Evolutionary conservation across 2,888 invertebrate species (phyloP).

Genomic region (Pterobdella sp.): DNA sequence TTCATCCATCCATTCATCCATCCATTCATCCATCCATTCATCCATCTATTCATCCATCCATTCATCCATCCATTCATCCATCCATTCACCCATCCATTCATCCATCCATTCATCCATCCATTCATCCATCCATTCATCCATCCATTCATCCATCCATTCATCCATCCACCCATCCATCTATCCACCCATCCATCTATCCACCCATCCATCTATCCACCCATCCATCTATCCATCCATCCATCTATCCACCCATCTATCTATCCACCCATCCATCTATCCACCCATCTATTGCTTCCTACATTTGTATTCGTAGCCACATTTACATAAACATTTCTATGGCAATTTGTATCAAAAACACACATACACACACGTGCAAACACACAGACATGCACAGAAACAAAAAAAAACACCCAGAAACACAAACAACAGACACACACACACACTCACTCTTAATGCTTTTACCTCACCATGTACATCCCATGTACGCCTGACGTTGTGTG

Average conservation of each 20-base stretch:
- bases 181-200: slow-evolving; percentile 4
- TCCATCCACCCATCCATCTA: not conserved
- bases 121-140: slow-evolving; percentile 16
- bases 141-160: not conserved
- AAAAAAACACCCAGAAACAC: not conserved
- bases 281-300: not conserved
- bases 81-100: slow-evolving; percentile 16
- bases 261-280: not conserved
- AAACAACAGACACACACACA: not conserved
- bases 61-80: slow-evolving; percentile 16
- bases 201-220: slow-evolving; percentile 1
- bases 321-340: too few relatives aligned
- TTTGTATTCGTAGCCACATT: too few relatives aligned
- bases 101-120: slow-evolving; percentile 16
- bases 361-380: not conserved
- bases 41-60: slow-evolving; percentile 13
- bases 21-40: slow-evolving; percentile 16
- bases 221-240: slow-evolving; percentile 1
- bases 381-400: not conserved
- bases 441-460: not conserved
- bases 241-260: not conserved
- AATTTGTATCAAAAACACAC: not conserved
- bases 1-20: slow-evolving; percentile 14
- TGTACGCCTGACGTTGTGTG: too few relatives aligned
- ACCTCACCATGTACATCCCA: not conserved